phyloP scores from a whole-genome alignment of 2,888 invertebrate genomes.

The Scaptomyza caliginosa region DNA sequence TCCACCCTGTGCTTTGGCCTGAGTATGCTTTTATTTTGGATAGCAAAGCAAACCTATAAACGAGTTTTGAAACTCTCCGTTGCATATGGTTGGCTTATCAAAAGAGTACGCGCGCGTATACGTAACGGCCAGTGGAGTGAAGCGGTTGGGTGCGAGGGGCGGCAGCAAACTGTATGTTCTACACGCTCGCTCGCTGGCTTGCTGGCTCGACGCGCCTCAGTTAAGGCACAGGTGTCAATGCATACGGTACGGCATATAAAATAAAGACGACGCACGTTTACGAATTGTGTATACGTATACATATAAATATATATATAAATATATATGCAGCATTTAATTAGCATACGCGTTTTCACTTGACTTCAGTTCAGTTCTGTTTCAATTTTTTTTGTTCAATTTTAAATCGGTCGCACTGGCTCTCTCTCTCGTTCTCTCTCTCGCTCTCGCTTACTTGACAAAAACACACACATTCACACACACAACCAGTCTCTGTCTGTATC shows the following conservation, averaged over 20 bases:
- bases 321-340: slow-evolving; percentile 56
- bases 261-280: slow-evolving; percentile 3
- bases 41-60: slow-evolving; percentile 1
- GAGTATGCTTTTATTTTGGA: slow-evolving; percentile 23
- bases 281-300: not conserved
- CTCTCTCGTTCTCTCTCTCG: not conserved
- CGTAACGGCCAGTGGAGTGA: not conserved
- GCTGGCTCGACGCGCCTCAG: slow-evolving; percentile 43
- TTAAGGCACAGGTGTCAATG: slow-evolving; percentile 71
- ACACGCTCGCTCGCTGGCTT: slow-evolving; percentile 12
- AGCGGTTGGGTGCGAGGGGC: not conserved
- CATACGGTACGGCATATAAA: slow-evolving; percentile 50
- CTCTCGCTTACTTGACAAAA: not conserved
- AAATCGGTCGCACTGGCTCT: slow-evolving; percentile 26
- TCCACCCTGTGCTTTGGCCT: not conserved
- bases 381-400: not conserved
- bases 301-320: slow-evolving; percentile 7
- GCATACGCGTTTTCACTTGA: slow-evolving; percentile 52
- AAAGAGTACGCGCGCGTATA: not conserved
- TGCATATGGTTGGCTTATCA: slow-evolving; percentile 20
- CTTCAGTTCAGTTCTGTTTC: slow-evolving; percentile 4
- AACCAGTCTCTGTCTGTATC: not conserved
- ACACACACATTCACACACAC: not conserved
- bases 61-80: slow-evolving; percentile 8
- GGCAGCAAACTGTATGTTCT: slow-evolving; percentile 25